phyloP scores from a whole-genome alignment of 2,797 vertebrate genomes.

The Chromis chromis region DNA sequence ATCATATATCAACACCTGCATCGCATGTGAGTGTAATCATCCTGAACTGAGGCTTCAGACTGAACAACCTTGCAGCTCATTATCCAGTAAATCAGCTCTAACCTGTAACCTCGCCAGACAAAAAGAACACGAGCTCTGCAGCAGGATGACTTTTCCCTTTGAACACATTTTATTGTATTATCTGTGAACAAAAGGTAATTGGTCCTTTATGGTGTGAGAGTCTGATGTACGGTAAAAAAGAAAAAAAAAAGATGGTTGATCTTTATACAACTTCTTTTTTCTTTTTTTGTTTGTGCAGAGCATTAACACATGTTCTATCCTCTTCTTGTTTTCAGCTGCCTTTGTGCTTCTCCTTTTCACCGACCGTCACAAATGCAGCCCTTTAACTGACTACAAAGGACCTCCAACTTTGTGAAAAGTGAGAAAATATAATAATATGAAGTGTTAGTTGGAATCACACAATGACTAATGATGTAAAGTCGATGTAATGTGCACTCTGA shows the following conservation, averaged over 20 bases:
- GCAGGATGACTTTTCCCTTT: conserved; percentile 9
- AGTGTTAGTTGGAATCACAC: too few species aligned
- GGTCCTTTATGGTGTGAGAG: conserved; percentile 5
- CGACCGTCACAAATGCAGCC: background rate
- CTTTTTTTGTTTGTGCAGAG: background rate
- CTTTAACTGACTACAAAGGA: background rate
- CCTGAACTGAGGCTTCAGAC: too few species aligned
- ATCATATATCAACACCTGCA: background rate
- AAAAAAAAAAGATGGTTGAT: background rate
- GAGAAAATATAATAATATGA: background rate
- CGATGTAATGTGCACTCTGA: too few species aligned
- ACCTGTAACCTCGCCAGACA: conserved; percentile 50
- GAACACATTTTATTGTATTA: conserved; percentile 23
- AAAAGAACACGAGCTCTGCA: conserved; percentile 40
- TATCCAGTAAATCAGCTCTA: conserved; percentile 53
- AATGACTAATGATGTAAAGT: too few species aligned
- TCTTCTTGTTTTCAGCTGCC: background rate
- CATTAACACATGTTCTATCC: background rate
- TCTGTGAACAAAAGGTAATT: conserved; percentile 26
- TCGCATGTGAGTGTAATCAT: background rate
- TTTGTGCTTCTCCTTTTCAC: conserved; percentile 5
- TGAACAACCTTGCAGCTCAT: conserved; percentile 24
- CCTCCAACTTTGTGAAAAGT: background rate
- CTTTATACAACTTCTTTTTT: background rate
- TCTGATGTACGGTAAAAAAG: background rate